Evolutionary conservation across 2,797 vertebrate species (phyloP), one percentile per base, ranked within the genome.

Genomic region (Sebastolobus alascanus): DNA sequence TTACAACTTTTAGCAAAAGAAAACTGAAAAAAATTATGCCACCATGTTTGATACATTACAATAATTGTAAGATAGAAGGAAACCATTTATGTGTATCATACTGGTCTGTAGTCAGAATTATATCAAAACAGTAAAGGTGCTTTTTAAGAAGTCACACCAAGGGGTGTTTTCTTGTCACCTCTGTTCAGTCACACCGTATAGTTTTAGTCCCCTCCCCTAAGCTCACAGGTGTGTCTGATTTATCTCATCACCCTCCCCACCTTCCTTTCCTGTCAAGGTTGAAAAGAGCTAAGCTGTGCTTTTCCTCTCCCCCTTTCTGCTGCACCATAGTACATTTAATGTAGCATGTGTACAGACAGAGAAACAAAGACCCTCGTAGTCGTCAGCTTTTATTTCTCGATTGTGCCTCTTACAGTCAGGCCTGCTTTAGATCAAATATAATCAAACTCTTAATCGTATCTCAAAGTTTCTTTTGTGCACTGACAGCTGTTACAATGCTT

Each of bases 391-490:
- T 25, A 33, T 59, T 66, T 4, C 11, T 66, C 64, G 14, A 38
- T 59, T 2, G 3, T 22, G 25, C 20, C 38, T 63, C 40, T 6
- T 33, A 16, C 65, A 60, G 40, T 16, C 25, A 8, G 22, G 10
- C 6, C 54, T 25, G n/a, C 37, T 78, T 43, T 22, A 10, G 20
- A 77, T 84, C 20, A 18, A 37, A 56, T 70, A 8, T 8, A 52
- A 72, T 56, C 43, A 68, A 40, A 72, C 55, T 63, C 35, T 70
- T 75, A 27, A 84, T 73, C 75, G 2, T 20, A 13, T 8, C 65
- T 77, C 18, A 50, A 9, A 4, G 18, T 66, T 29, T 68, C 3
- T 72, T 38, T 63, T 52, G 20, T 52, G 22, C 35, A 27, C 35
- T 29, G 56, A 63, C 72, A 77, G 52, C 46, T 58, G 22, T 73